These are phyloP conservation scores for Nixonia krombeini DNA, from an alignment of 1,140 invertebrate genomes.

Conservation along the genomic window DNA sequence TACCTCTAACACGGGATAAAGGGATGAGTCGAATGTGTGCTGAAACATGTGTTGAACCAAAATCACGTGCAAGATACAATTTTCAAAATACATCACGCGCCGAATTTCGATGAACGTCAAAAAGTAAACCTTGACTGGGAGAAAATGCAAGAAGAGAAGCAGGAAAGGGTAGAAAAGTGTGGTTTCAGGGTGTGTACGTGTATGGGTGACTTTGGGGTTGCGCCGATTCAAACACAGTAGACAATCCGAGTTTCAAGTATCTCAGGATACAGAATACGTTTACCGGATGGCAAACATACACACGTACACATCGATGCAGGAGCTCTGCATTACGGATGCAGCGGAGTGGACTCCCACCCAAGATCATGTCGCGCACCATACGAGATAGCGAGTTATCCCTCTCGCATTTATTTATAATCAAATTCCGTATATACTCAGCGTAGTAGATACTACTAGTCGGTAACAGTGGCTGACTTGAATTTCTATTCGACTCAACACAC, in stretches of 20 bases:
- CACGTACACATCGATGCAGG: slow-evolving; percentile 33
- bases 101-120: neutral
- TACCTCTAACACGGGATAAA: too few relatives aligned
- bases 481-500: slow-evolving; percentile 56
- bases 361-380: slow-evolving; percentile 35
- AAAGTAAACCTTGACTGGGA: neutral
- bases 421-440: slow-evolving; percentile 67
- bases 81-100: too few relatives aligned
- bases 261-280: slow-evolving; percentile 61
- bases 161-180: slow-evolving; percentile 21
- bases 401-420: slow-evolving; percentile 72
- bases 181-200: slow-evolving; percentile 18
- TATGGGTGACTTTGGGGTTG: slow-evolving; percentile 23
- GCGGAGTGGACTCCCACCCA: slow-evolving; percentile 59
- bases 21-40: too few relatives aligned
- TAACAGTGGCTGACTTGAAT: slow-evolving; percentile 63
- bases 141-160: slow-evolving; percentile 23
- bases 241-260: slow-evolving; percentile 63
- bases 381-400: slow-evolving; percentile 43
- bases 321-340: slow-evolving; percentile 69
- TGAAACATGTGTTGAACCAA: too few relatives aligned
- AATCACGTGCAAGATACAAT: too few relatives aligned
- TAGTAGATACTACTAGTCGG: slow-evolving; percentile 47
- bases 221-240: slow-evolving; percentile 53
- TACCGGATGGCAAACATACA: slow-evolving; percentile 55